Conservation (phyloP, 1,140 invertebrate species). For the Ceratina japonica region DNA sequence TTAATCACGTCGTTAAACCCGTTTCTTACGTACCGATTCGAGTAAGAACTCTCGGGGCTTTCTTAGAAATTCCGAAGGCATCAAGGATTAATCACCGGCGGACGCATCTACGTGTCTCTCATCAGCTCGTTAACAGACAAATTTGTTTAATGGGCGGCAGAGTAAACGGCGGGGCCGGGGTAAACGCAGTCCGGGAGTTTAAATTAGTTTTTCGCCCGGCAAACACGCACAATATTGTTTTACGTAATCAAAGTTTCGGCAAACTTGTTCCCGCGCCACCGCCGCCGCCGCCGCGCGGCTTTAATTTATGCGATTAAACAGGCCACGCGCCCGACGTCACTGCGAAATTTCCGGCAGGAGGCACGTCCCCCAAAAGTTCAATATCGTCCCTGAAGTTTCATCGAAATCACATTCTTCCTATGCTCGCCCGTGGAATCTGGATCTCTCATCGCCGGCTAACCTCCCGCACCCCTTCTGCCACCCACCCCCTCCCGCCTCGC, state of each 20-base stretch:
- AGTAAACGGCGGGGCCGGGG: conserved; percentile 22
- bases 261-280: conserved; percentile 35
- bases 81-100: not conserved
- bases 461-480: too few species aligned
- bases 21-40: too few species aligned
- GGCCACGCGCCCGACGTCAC: not conserved
- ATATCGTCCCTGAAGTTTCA: conserved; percentile 17
- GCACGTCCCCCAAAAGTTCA: conserved; percentile 18
- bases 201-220: conserved; percentile 42
- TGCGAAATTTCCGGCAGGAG: not conserved
- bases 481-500: too few species aligned
- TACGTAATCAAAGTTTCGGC: conserved; percentile 42
- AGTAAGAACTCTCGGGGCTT: too few species aligned
- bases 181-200: conserved; percentile 31
- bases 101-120: not conserved
- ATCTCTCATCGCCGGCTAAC: too few species aligned
- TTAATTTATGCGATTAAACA: conserved; percentile 47
- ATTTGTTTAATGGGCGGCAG: conserved; percentile 30
- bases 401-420: conserved; percentile 3
- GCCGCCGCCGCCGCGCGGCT: not conserved
- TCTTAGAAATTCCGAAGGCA: conserved; percentile 1
- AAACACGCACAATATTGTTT: conserved; percentile 47
- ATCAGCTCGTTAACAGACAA: conserved; percentile 25
- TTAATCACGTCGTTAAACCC: too few species aligned
- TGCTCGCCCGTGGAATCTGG: not conserved